Base-by-base conservation (phyloP, 2,113 vertebrate species). In the Columbina picui region DNA sequence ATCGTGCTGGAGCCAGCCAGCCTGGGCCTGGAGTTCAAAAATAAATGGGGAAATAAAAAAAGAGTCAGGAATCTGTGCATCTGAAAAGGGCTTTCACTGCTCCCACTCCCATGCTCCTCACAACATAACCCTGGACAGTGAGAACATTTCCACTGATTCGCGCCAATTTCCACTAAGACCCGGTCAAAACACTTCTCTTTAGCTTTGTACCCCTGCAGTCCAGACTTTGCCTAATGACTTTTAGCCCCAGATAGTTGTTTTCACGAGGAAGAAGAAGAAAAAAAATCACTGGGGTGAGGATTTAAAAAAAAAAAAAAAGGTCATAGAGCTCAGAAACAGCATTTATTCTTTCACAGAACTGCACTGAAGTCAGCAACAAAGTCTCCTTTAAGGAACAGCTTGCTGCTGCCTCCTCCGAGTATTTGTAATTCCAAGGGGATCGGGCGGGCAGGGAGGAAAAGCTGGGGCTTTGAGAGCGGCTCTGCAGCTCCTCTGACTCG, bases 1-100 rank as follows among this genome's bases (percentile, higher is more conserved):
- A 92, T 99, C 98, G 20, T 99, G 98, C 93, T 99, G 98, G 3
- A 99, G 97, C 98, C 98, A 99, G 74, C 98, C 98, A 38, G 98
- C 98, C 89, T 99, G 98, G 12, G 97, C 97, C 98, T 98, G 92
- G 36, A 95, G 69, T 65, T 20, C 30, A 30, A 19, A 47, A 9
- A 29, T 34, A 7, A 6, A 4, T 63, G 43, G 53, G 52, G 23
- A 22, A 8, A 45, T n/a, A 52, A 26, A 77, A 45, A 10, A 57
- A 27, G 45, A 71, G 49, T 8, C 67, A 39, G 75, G 30, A 56
- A 12, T 20, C 15, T 50, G n/a, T 39, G 49, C 23, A 36, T 50
- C 12, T 10, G 61, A 36, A 90, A 70, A 90, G 43, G 4, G 60
- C 30, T 81, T 91, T 82, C 41, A 43, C 22, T 79, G 32, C 59